Evolutionary conservation across 2,797 vertebrate species (phyloP), one percentile per base, ranked within the genome.

Genomic region (Martes flavigula): DNA sequence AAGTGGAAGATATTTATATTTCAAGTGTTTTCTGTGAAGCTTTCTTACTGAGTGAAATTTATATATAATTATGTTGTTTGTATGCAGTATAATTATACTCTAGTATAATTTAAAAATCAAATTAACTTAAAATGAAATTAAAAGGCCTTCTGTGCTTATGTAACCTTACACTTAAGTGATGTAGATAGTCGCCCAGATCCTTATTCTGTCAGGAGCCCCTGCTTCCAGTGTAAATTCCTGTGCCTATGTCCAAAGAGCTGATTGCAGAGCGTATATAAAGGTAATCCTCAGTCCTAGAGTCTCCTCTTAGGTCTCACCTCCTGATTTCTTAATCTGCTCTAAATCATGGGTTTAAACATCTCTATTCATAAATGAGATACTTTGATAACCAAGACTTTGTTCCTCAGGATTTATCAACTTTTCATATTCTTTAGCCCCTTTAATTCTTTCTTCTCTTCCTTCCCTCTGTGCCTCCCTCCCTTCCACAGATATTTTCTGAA

Each of bases 121-220:
- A 77, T 89, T 77, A 88, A 48, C 30, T 84, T 94, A 64, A 84
- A 84, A 56, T 70, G 60, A 91, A 95, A 90, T 96, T 43, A 10
- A 87, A 91, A 73, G 54, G 27, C 51, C 38, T 43, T 72, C 54
- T 96, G 0, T 90, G 35, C 20, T 73, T 46, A 25, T 5, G 20
- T 86, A 43, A 68, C 35, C 32, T 89, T 89, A n/a, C 0, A 38
- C 18, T 25, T 95, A 81, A 23, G 13, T 91, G 10, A 40, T 83
- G 10, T 87, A 18, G 66, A 38, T 88, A 73, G 54, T 81, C 90
- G n/a, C 25, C 17, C 27, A 35, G 38, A 72, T 40, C 30, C 68
- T 40, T 86, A 30, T 48, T 70, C n/a, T 73, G 18, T 78, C 60
- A 81, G 85, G n/a, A 75, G 43, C 18, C 17, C 21, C 40, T 79